Conservation (phyloP, 2,797 vertebrate genomes). For the Tapirus indicus region DNA sequence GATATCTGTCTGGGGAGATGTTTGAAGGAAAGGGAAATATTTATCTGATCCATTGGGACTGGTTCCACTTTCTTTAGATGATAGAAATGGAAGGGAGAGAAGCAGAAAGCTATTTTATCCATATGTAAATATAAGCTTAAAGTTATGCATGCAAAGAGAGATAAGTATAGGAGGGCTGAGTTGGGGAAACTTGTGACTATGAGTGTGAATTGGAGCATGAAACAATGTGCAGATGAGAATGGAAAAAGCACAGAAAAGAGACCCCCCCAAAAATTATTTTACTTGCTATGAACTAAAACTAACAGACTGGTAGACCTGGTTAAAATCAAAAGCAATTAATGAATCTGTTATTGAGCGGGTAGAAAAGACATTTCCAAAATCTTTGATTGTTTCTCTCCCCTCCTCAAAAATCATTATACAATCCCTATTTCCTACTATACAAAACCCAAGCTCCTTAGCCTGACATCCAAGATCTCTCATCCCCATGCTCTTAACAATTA, state of each 20-base stretch:
- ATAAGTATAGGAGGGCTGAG: neutral
- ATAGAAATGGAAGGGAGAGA: neutral
- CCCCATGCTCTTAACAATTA: neutral
- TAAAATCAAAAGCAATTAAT: conserved; percentile 29
- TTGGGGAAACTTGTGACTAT: neutral
- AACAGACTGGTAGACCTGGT: neutral
- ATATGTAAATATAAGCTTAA: neutral
- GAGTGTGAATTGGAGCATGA: neutral
- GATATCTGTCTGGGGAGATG: neutral
- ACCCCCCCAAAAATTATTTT: neutral
- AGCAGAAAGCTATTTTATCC: neutral
- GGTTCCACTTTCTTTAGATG: neutral
- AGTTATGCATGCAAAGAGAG: neutral
- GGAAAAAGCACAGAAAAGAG: neutral
- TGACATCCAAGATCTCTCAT: neutral
- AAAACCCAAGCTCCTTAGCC: neutral
- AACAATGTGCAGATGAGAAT: neutral
- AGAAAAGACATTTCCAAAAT: neutral
- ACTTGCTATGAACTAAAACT: neutral
- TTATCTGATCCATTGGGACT: neutral
- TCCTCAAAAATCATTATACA: neutral
- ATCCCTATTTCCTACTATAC: neutral
- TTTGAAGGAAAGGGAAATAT: neutral
- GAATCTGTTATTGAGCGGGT: neutral
- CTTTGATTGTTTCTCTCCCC: neutral